These are phyloP conservation scores for Acleris sparsana DNA, from an alignment of 2,888 invertebrate species.

Conservation along the genomic window DNA sequence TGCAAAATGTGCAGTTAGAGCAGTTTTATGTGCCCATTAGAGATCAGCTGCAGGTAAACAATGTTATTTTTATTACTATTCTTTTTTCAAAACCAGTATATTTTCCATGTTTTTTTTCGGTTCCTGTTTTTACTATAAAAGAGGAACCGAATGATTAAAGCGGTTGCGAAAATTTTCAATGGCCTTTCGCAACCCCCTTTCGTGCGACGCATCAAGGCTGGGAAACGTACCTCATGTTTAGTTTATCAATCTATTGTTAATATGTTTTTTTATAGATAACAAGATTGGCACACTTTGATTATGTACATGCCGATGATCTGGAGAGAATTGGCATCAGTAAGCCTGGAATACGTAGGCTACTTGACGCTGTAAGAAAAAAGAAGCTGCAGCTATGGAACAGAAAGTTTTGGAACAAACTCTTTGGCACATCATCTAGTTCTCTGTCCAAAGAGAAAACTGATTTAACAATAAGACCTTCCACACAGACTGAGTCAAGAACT, in stretches of 20 bases:
- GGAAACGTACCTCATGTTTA: slow-evolving; percentile 12
- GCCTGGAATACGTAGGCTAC: slow-evolving; percentile 94
- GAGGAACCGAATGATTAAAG: background rate
- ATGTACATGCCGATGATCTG: slow-evolving; percentile 97
- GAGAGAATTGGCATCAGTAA: slow-evolving; percentile 97
- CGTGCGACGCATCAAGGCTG: slow-evolving; percentile 14
- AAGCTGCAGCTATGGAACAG: slow-evolving; percentile 92
- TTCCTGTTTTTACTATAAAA: slow-evolving; percentile 9
- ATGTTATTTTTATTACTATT: background rate
- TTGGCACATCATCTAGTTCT: slow-evolving; percentile 78
- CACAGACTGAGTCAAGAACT: slow-evolving; percentile 68
- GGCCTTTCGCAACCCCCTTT: slow-evolving; percentile 15
- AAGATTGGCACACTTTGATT: slow-evolving; percentile 97
- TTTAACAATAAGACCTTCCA: slow-evolving; percentile 70
- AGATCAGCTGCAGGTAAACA: slow-evolving; percentile 93
- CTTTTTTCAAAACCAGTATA: background rate
- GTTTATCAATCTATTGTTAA: background rate
- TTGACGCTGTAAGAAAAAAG: slow-evolving; percentile 96
- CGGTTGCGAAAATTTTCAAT: slow-evolving; percentile 7
- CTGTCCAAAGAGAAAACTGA: slow-evolving; percentile 71
- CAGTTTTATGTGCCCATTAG: slow-evolving; percentile 95
- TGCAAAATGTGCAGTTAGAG: slow-evolving; percentile 94
- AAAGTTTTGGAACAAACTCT: slow-evolving; percentile 91
- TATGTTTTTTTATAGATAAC: slow-evolving; percentile 87
- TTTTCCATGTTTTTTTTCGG: background rate